A percentile compares a stretch with the other conserved stretches of the same genome.
These are phyloP conservation scores for Trididemnum nubilum DNA, from an alignment of 23 tunicate species.

Conservation along the genomic window DNA sequence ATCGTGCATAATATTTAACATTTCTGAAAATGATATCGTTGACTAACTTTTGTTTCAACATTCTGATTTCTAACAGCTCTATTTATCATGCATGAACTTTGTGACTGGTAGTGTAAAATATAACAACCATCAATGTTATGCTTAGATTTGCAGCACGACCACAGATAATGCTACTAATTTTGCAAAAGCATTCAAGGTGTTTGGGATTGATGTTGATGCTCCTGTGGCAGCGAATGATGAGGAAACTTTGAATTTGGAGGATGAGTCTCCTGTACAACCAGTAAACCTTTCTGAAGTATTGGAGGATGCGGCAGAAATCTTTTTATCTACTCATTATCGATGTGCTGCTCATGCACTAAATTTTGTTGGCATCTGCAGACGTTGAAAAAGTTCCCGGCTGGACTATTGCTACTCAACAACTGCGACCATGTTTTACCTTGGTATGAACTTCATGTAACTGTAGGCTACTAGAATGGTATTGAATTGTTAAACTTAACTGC, in stretches of 20 bases:
- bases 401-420: conserved; percentile 16
- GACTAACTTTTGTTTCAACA: too few relatives aligned
- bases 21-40: too few relatives aligned
- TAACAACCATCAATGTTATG: too few relatives aligned
- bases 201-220: conserved; percentile 12
- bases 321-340: conserved; percentile 20
- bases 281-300: conserved; percentile 12
- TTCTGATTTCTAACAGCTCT: too few relatives aligned
- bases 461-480: conserved; percentile 3
- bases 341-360: conserved; percentile 21
- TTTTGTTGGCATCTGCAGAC: conserved; percentile 21
- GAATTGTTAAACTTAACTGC: neutral
- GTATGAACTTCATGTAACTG: neutral
- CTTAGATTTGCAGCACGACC: conserved; percentile 9
- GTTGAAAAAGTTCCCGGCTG: conserved; percentile 24
- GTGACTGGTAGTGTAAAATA: too few relatives aligned
- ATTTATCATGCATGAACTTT: too few relatives aligned
- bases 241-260: conserved; percentile 7
- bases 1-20: too few relatives aligned
- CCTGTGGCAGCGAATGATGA: conserved; percentile 4
- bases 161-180: conserved; percentile 16
- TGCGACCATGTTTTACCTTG: conserved; percentile 15
- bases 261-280: neutral
- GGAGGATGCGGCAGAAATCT: conserved; percentile 8
- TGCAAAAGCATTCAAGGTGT: conserved; percentile 26